Base-by-base conservation (phyloP, 2,113 vertebrate species). In the Rhodinocichla rosea region DNA sequence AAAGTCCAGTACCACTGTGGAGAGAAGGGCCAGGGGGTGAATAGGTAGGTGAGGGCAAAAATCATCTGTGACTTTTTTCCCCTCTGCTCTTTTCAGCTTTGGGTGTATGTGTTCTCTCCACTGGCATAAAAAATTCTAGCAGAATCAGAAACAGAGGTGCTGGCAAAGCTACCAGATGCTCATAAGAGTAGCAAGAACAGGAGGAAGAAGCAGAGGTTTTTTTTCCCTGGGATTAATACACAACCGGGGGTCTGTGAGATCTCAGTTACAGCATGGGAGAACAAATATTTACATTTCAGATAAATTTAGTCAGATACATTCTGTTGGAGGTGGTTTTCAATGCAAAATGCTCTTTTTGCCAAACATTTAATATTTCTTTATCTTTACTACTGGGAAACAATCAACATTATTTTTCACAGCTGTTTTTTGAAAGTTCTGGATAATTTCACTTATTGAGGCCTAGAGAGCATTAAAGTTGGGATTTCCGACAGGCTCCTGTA, bases 401-500 rank as follows among this genome's bases (percentile, higher is more conserved):
- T 90, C 53, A 80, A 8, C 59, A 77, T 94, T 76, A 84, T 82
- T 87, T 94, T 86, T 90, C 45, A 73, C 50, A 93, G 59, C 50
- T 94, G 88, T 33, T 90, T 83, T 85, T 73, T 50, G 26, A 68
- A 79, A 73, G 56, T 67, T 92, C 81, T 94, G 83, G 64, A 22
- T 78, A 78, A 69, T 81, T 81, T 96, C 39, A 81, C 10, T 74
- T 83, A 62, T 1, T 1, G 37, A 53, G 33, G 42, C 28, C 47
- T 91, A 84, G 39, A 57, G 28, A 86, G 6, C n/a, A 56, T 73
- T 73, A 42, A 68, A 62, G 18, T 2, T 74, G 55, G 86, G 45
- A 69, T 90, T 93, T 85, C 59, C 83, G 79, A 33, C 45, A 76
- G 37, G 37, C 12, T 92, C 3, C n/a, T 65, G 59, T 57, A n/a